Base-by-base conservation (phyloP, 2,113 vertebrate genomes). In the Enhydra lutris region DNA sequence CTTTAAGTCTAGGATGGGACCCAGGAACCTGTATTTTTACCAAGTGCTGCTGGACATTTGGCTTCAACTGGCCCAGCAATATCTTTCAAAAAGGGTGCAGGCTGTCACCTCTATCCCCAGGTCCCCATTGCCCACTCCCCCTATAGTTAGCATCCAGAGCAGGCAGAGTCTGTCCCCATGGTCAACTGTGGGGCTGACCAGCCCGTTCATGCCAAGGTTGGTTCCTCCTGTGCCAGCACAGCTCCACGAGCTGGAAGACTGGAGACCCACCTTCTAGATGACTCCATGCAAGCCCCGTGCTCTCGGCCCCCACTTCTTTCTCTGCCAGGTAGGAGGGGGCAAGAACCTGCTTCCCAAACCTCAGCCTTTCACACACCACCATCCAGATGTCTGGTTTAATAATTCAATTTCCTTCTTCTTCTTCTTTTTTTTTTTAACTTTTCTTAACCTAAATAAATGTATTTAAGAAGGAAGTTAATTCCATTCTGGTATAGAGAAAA, bases 61-160 rank as follows among this genome's bases (percentile, higher is more conserved):
- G 26, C 39, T 14, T 6, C 21, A 3, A 39, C 24, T 57, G 69
- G 24, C 1, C 0, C 6, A 17, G 74, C 31, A 52, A 20, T 50
- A 34, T 9, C 0, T 17, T 14, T 50, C 36, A 20, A 11, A 96
- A 42, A 42, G 80, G 1, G 12, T 5, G 3, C 47, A 6, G 11
- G 18, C 0, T 0, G 8, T 5, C 14, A 52, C 15, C 55, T 67
- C 82, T 17, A 0, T 29, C 1, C 4, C 14, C 0, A 29, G 10
- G 10, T 39, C 59, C 36, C 59, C 9, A 0, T 18, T 3, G 7
- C 20, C 50, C 18, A 34, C 36, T 5, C 18, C 11, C 45, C 55
- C 65, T 34, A 5, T 1, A 14, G 45, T 8, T 6, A 11, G 23
- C 24, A 2, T 6, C 50, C 17, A 6, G 6, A 47, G 36, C 76